Conservation (phyloP, 2,113 vertebrate species). For the Colaptes auratus region DNA sequence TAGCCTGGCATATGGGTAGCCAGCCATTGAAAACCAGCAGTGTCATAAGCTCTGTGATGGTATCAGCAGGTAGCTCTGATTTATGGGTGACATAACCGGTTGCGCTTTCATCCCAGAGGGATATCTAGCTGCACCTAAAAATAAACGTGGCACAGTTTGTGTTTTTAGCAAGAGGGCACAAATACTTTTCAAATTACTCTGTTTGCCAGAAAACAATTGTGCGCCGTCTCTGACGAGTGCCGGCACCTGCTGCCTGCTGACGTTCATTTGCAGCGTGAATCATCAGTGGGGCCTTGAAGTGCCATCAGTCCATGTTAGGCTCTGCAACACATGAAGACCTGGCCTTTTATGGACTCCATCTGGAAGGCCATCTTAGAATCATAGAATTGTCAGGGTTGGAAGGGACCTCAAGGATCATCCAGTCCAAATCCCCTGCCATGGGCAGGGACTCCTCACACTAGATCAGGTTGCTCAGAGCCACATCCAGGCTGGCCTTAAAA, state of each 20-base stretch:
- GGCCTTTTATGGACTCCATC: constrained; percentile 51
- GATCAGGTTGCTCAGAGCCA: too few relatives aligned
- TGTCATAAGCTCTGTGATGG: not conserved
- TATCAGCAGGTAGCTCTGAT: constrained; percentile 19
- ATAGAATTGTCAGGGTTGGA: too few relatives aligned
- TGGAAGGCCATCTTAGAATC: not conserved
- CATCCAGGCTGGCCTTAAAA: too few relatives aligned
- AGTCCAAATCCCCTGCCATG: too few relatives aligned
- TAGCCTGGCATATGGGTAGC: not conserved
- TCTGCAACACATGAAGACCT: not conserved
- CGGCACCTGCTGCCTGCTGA: constrained; percentile 49
- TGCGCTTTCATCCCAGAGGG: not conserved
- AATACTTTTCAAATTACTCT: constrained; percentile 63
- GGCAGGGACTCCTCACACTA: too few relatives aligned
- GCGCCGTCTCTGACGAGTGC: not conserved
- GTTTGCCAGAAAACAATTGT: constrained; percentile 48
- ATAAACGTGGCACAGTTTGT: constrained; percentile 4
- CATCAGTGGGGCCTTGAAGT: not conserved
- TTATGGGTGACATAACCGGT: not conserved
- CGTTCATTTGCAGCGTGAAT: constrained; percentile 50
- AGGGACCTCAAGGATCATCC: too few relatives aligned
- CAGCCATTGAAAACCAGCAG: not conserved
- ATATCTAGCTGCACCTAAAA: constrained; percentile 34
- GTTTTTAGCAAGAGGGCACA: constrained; percentile 48
- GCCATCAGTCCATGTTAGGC: constrained; percentile 33